phyloP scores from a whole-genome alignment of 2,797 vertebrate genomes.

The Lophius americanus region DNA sequence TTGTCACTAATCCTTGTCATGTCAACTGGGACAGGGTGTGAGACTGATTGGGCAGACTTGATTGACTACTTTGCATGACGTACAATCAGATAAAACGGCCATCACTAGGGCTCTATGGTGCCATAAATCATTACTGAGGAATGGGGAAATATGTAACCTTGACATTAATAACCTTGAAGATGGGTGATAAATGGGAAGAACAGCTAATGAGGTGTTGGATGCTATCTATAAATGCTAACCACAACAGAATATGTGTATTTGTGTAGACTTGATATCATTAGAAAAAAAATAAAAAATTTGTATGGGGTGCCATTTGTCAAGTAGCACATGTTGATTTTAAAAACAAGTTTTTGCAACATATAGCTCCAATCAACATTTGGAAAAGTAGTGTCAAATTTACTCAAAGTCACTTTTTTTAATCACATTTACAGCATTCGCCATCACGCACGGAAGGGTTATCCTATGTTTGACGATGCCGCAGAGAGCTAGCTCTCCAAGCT shows the following conservation, averaged over 20 bases:
- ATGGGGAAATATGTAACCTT: constrained; percentile 77
- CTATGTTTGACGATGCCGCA: too few relatives aligned
- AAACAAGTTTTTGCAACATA: too few relatives aligned
- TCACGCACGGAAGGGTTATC: too few relatives aligned
- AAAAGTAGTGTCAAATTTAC: too few relatives aligned
- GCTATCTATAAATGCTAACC: constrained; percentile 14
- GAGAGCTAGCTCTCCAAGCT: too few relatives aligned
- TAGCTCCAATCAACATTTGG: too few relatives aligned
- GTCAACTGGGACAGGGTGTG: constrained; percentile 45
- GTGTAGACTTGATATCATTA: constrained; percentile 37
- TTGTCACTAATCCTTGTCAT: constrained; percentile 65
- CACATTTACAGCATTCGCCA: too few relatives aligned
- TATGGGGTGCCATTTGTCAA: too few relatives aligned
- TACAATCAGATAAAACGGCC: constrained; percentile 81
- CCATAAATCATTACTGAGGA: constrained; percentile 80
- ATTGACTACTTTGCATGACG: constrained; percentile 82
- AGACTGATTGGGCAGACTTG: constrained; percentile 75
- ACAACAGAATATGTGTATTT: constrained; percentile 42
- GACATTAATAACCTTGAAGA: constrained; percentile 73
- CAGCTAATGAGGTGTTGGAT: constrained; percentile 16
- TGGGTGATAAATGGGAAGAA: constrained; percentile 33
- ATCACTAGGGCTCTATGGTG: constrained; percentile 72
- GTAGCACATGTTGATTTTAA: too few relatives aligned
- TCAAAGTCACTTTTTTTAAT: too few relatives aligned
- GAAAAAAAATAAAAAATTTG: constrained; percentile 25